phyloP scores from a whole-genome alignment of 1,140 invertebrate species.

The Pogonus chalceus region DNA sequence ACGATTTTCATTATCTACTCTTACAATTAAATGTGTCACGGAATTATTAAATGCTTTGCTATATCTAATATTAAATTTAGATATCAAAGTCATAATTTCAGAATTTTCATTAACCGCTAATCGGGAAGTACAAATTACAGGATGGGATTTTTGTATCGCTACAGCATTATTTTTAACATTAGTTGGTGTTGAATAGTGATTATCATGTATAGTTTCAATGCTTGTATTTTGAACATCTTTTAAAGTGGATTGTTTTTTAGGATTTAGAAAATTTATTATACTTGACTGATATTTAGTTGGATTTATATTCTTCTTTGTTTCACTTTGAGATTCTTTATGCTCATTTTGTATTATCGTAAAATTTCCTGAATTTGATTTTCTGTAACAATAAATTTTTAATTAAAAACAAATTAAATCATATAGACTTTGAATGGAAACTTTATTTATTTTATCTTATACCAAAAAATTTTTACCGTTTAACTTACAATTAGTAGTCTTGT shows the following conservation, averaged over 20 bases:
- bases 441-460: too few relatives aligned
- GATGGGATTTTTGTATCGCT: not conserved
- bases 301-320: too few relatives aligned
- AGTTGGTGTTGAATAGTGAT: not conserved
- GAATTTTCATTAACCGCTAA: slow-evolving; percentile 21
- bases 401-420: too few relatives aligned
- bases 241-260: not conserved
- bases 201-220: too few relatives aligned
- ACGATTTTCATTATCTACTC: slow-evolving; percentile 22
- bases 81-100: slow-evolving; percentile 23
- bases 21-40: slow-evolving; percentile 31
- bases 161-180: not conserved
- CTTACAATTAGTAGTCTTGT: not conserved
- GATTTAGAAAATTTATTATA: not conserved
- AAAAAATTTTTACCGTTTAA: too few relatives aligned
- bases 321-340: too few relatives aligned
- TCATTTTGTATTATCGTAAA: too few relatives aligned
- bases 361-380: too few relatives aligned
- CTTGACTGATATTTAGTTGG: too few relatives aligned
- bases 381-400: too few relatives aligned
- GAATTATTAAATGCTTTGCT: slow-evolving; percentile 18
- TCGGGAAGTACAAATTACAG: slow-evolving; percentile 25
- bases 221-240: too few relatives aligned
- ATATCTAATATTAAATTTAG: slow-evolving; percentile 24
- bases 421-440: too few relatives aligned